Evolutionary conservation across 2,888 invertebrate genomes (phyloP).

Genomic region (Nebria brevicollis): DNA sequence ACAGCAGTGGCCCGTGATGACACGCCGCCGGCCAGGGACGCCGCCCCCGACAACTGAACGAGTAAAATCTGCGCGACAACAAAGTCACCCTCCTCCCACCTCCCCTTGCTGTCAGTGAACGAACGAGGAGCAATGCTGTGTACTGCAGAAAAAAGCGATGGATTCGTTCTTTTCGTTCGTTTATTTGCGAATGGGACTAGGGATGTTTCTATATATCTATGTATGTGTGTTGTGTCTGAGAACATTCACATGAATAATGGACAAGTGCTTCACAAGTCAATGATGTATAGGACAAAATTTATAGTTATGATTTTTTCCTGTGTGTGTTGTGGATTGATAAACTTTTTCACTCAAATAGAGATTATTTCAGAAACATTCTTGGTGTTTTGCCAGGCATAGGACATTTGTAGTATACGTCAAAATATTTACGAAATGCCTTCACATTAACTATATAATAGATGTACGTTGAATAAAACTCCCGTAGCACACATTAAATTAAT

Average conservation of each 20-base stretch:
- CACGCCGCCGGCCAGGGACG: not conserved
- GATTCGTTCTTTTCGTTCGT: not conserved
- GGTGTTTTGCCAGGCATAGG: not conserved
- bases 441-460: too few relatives aligned
- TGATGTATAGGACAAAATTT: not conserved
- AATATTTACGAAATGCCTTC: too few relatives aligned
- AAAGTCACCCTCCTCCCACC: not conserved
- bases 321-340: not conserved
- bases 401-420: too few relatives aligned
- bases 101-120: not conserved
- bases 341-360: not conserved
- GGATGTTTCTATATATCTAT: not conserved
- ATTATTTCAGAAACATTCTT: not conserved
- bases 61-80: conserved; percentile 1
- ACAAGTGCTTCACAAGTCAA: not conserved
- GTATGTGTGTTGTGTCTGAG: not conserved
- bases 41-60: not conserved
- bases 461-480: too few relatives aligned
- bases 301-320: not conserved
- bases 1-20: conserved; percentile 27
- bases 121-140: too few relatives aligned
- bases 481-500: too few relatives aligned
- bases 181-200: not conserved
- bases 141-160: not conserved
- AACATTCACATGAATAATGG: not conserved